phyloP scores from a whole-genome alignment of 2,888 invertebrate genomes.

The Drosophila pegasa region DNA sequence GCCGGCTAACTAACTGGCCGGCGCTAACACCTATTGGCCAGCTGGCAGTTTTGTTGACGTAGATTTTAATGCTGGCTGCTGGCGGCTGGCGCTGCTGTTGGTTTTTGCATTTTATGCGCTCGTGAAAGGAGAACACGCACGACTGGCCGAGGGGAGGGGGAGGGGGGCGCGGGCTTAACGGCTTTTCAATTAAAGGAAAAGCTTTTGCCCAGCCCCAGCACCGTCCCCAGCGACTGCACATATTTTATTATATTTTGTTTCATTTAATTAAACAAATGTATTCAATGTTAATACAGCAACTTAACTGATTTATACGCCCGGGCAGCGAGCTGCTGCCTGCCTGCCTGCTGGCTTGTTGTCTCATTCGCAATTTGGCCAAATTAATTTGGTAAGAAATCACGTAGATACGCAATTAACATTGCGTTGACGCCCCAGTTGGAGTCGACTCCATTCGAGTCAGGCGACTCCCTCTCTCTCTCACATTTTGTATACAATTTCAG shows the following conservation, averaged over 20 bases:
- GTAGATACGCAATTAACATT: slow-evolving; percentile 83
- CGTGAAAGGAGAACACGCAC: slow-evolving; percentile 52
- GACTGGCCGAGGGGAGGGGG: too few species aligned
- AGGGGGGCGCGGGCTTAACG: slow-evolving; percentile 36
- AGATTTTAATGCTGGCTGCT: slow-evolving; percentile 63
- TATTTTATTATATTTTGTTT: slow-evolving; percentile 63
- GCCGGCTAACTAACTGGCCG: slow-evolving; percentile 28
- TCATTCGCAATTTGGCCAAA: slow-evolving; percentile 79
- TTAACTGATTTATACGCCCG: slow-evolving; percentile 71
- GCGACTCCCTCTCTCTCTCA: not conserved
- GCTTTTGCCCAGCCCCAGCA: slow-evolving; percentile 44
- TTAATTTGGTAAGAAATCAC: slow-evolving; percentile 84
- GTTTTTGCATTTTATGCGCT: slow-evolving; percentile 65
- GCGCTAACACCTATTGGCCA: slow-evolving; percentile 27
- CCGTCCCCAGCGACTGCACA: not conserved
- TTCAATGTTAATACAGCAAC: slow-evolving; percentile 80
- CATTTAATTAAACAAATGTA: slow-evolving; percentile 79
- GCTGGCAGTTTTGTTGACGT: slow-evolving; percentile 36
- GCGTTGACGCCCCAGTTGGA: slow-evolving; percentile 55
- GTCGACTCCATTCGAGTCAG: not conserved
- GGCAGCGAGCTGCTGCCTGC: not conserved
- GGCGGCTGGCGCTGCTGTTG: slow-evolving; percentile 21
- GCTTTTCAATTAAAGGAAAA: slow-evolving; percentile 71
- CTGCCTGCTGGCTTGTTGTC: slow-evolving; percentile 19
- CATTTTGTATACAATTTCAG: slow-evolving; percentile 48